These are phyloP conservation scores for Colossoma macropomum DNA, from an alignment of 2,113 vertebrate species.

Conservation along the genomic window DNA sequence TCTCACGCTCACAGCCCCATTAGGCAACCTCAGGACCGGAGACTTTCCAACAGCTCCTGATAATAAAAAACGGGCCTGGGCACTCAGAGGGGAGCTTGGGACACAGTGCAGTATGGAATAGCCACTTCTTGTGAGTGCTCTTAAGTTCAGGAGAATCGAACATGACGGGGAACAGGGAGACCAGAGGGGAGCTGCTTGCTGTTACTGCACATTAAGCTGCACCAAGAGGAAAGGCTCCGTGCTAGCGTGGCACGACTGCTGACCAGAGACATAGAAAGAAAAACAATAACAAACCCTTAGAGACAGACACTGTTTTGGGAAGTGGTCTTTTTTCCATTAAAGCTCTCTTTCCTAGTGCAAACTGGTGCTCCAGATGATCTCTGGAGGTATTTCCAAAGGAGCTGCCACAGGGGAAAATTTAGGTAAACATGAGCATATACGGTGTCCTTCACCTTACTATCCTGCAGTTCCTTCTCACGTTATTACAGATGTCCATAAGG, in stretches of 20 bases:
- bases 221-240: slow-evolving; percentile 63
- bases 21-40: slow-evolving; percentile 67
- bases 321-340: background rate
- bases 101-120: slow-evolving; percentile 55
- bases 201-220: slow-evolving; percentile 71
- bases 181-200: slow-evolving; percentile 65
- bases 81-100: slow-evolving; percentile 48
- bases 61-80: slow-evolving; percentile 61
- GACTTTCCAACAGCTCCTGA: slow-evolving; percentile 48
- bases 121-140: slow-evolving; percentile 63
- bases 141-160: slow-evolving; percentile 60
- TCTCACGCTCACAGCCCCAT: slow-evolving; percentile 57
- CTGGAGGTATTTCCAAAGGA: background rate
- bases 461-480: background rate
- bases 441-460: background rate
- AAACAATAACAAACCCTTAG: slow-evolving; percentile 32
- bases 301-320: slow-evolving; percentile 31
- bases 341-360: background rate
- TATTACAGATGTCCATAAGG: background rate
- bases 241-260: slow-evolving; percentile 42
- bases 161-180: slow-evolving; percentile 62
- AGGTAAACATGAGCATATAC: background rate
- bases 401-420: background rate
- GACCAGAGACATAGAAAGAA: slow-evolving; percentile 49
- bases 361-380: background rate